Base-by-base conservation (phyloP, 2,797 vertebrate genomes). In the Cirrhinus molitorella region DNA sequence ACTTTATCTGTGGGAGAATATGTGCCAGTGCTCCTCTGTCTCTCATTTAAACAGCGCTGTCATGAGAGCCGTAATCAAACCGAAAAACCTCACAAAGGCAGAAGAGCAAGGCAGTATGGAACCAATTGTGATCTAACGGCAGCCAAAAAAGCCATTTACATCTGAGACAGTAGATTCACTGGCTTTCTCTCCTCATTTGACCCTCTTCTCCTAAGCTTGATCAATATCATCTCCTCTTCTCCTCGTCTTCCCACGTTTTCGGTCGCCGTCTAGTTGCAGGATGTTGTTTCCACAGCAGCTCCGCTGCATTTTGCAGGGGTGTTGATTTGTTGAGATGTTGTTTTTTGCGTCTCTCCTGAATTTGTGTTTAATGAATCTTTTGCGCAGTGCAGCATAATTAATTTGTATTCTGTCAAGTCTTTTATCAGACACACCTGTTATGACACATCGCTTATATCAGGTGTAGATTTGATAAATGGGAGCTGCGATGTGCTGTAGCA, bases 91-190 rank as follows among this genome's bases (percentile, higher is more conserved):
- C 83, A 81, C 84, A 67, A 59, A 75, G 57, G 43, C 78, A 85
- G 80, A 86, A 55, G n/a, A 75, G 79, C 68, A 61, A 53, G 77
- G 66, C 71, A 74, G 87, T 88, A 91, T 91, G 89, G 92, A 92
- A 93, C 89, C 89, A 92, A 91, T 92, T 91, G 87, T 47, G 67
- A 91, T 80, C 92, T 91, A 88, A 90, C 90, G 87, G 89, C 90
- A 91, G 92, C 87, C 90, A 89, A 90, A 90, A 88, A 88, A 89
- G 59, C 81, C 90, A 92, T 93, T 93, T 91, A 83, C 91, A 93
- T 91, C 85, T 88, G 86, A 93, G 88, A 87, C 90, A 68, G 84
- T 87, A 81, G 88, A 51, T 65, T 67, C 47, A 23, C 59, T 57
- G 4, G n/a, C 57, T 23, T 66, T 73, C 55, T 75, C 72, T 72